Evolutionary conservation across 1,140 invertebrate species (phyloP).

Genomic region (Mesaphorura yosii): DNA sequence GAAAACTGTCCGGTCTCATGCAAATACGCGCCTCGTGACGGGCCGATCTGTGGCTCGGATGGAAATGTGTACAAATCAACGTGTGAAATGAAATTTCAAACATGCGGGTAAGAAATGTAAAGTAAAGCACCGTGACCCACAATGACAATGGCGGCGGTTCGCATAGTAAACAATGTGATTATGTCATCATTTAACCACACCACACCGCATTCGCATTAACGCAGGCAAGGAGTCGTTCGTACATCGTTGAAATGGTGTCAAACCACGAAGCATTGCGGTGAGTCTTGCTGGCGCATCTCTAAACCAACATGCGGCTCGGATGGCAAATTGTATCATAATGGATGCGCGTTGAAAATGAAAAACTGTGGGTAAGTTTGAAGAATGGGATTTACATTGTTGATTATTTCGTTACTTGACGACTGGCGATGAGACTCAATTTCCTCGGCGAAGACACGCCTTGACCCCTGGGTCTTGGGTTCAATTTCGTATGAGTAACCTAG

Average conservation of each 20-base stretch:
- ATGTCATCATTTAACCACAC: too few species aligned
- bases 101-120: slow-evolving; percentile 57
- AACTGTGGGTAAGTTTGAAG: slow-evolving; percentile 67
- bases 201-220: slow-evolving; percentile 12
- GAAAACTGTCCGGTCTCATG: slow-evolving; percentile 80
- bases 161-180: too few species aligned
- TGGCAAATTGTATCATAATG: slow-evolving; percentile 77
- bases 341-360: slow-evolving; percentile 71
- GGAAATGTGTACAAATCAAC: slow-evolving; percentile 68
- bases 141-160: too few species aligned
- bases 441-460: background rate
- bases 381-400: slow-evolving; percentile 10
- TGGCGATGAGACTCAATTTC: background rate
- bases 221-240: slow-evolving; percentile 47
- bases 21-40: slow-evolving; percentile 65
- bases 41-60: slow-evolving; percentile 75
- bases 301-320: slow-evolving; percentile 85
- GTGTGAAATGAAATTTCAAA: slow-evolving; percentile 80
- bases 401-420: background rate
- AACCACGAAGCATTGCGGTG: slow-evolving; percentile 78
- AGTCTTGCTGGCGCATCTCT: slow-evolving; percentile 76
- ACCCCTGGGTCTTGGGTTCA: too few species aligned
- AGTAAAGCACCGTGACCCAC: background rate
- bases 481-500: too few species aligned
- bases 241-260: slow-evolving; percentile 79